These are phyloP conservation scores for Macroteleia sp. DNA, from an alignment of 2,888 invertebrate genomes.

Conservation along the genomic window DNA sequence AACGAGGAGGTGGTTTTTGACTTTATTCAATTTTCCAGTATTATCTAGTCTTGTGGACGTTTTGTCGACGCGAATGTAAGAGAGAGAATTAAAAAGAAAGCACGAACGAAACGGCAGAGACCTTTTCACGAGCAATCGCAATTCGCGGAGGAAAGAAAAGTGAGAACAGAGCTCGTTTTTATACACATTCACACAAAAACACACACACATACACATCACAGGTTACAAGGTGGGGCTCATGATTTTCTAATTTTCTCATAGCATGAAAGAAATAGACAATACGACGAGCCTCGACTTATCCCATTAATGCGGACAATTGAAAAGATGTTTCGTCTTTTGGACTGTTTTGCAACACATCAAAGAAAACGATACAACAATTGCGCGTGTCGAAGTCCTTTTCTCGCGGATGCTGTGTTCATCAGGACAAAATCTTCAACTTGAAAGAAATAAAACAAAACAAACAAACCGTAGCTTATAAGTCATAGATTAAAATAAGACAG, in stretches of 20 bases:
- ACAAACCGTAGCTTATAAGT: slow-evolving; percentile 38
- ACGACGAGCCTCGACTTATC: slow-evolving; percentile 2
- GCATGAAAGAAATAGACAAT: slow-evolving; percentile 20
- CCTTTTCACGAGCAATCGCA: slow-evolving; percentile 62
- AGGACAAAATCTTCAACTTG: slow-evolving; percentile 21
- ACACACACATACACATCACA: slow-evolving; percentile 7
- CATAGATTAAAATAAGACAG: slow-evolving; percentile 31
- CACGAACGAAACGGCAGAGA: slow-evolving; percentile 65
- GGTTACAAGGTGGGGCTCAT: not conserved
- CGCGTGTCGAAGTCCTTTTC: slow-evolving; percentile 49
- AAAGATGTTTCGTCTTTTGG: too few species aligned
- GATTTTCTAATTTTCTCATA: slow-evolving; percentile 31
- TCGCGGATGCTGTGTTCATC: slow-evolving; percentile 51
- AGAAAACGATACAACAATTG: slow-evolving; percentile 22
- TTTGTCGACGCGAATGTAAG: slow-evolving; percentile 71
- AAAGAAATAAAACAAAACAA: slow-evolving; percentile 7
- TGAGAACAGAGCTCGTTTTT: too few species aligned
- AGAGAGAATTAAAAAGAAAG: slow-evolving; percentile 53
- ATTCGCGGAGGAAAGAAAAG: slow-evolving; percentile 35
- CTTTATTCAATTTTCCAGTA: slow-evolving; percentile 83
- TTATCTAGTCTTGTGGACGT: slow-evolving; percentile 82
- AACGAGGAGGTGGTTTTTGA: slow-evolving; percentile 74
- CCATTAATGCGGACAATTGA: too few species aligned
- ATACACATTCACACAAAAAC: slow-evolving; percentile 14
- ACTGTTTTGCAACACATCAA: too few species aligned